phyloP scores from a whole-genome alignment of 2,888 invertebrate species.

The Lepidocyrtinus sp. region DNA sequence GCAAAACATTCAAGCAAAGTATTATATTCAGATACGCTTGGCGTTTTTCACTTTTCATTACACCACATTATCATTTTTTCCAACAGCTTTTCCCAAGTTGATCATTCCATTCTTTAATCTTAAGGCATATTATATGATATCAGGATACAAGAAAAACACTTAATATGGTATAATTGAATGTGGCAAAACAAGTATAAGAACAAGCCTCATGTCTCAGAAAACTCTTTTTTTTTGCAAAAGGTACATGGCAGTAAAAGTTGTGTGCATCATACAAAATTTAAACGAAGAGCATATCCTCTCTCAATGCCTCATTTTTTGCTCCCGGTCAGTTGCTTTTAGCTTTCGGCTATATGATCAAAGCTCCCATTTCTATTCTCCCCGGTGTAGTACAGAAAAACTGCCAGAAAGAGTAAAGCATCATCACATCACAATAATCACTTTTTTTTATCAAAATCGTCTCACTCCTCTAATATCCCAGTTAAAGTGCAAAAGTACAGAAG shows the following conservation, averaged over 20 bases:
- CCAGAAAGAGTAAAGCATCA: background rate
- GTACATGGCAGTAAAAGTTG: background rate
- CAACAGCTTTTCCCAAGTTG: background rate
- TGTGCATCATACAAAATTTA: background rate
- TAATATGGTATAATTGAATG: background rate
- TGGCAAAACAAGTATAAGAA: background rate
- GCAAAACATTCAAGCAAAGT: background rate
- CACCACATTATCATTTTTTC: background rate
- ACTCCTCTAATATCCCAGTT: background rate
- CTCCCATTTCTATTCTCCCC: background rate
- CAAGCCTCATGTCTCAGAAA: background rate
- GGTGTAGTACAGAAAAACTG: background rate
- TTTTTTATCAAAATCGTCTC: background rate
- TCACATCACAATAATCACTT: background rate
- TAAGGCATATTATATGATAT: background rate
- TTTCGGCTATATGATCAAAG: constrained; percentile 33
- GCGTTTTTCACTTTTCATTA: background rate
- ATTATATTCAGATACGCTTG: background rate
- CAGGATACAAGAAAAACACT: background rate
- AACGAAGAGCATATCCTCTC: background rate
- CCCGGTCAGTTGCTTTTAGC: constrained; percentile 50
- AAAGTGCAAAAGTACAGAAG: background rate
- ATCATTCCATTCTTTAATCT: background rate
- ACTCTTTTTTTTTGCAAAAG: background rate
- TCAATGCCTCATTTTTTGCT: constrained; percentile 35